A percentile compares a stretch with the other conserved stretches of the same genome.
These are phyloP conservation scores for Distichodus sexfasciatus DNA, from an alignment of 2,797 vertebrate species.

Conservation along the genomic window DNA sequence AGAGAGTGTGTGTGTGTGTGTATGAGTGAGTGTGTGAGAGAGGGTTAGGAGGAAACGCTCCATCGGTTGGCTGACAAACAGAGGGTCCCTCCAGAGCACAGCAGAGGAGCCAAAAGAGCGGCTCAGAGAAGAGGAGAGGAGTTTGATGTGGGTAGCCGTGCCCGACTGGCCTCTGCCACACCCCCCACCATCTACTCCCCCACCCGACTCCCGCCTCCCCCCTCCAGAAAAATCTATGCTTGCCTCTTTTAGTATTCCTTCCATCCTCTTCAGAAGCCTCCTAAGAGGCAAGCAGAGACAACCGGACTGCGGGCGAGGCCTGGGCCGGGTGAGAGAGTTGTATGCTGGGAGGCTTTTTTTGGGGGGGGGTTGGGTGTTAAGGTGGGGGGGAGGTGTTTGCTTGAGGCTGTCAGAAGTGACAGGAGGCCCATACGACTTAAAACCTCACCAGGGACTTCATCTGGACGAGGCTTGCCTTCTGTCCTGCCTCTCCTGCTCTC, in stretches of 20 bases:
- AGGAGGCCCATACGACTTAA: constrained; percentile 62
- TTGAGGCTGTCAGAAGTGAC: constrained; percentile 68
- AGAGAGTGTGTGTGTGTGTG: constrained; percentile 29
- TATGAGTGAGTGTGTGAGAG: constrained; percentile 48
- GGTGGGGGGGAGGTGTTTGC: constrained; percentile 61
- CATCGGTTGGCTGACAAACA: constrained; percentile 81
- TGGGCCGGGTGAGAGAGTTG: constrained; percentile 67
- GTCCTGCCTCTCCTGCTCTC: constrained; percentile 31
- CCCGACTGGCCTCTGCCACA: constrained; percentile 66
- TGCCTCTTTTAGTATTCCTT: constrained; percentile 79
- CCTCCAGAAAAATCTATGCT: constrained; percentile 77
- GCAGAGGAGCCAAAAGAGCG: constrained; percentile 66
- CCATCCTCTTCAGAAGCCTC: constrained; percentile 70
- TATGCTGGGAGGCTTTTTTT: constrained; percentile 60
- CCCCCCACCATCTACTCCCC: constrained; percentile 57
- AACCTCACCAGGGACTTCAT: constrained; percentile 63
- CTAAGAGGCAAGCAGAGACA: constrained; percentile 69
- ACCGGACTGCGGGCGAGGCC: constrained; percentile 70
- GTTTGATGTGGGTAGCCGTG: constrained; percentile 78
- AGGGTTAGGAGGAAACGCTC: constrained; percentile 72
- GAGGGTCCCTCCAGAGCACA: constrained; percentile 75
- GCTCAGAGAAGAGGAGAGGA: constrained; percentile 60
- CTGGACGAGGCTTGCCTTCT: constrained; percentile 51
- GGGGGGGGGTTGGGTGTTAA: constrained; percentile 12
- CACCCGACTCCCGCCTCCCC: constrained; percentile 45